These are phyloP conservation scores for Disparrhopalites patrizii DNA, from an alignment of 2,888 invertebrate species.

Conservation along the genomic window DNA sequence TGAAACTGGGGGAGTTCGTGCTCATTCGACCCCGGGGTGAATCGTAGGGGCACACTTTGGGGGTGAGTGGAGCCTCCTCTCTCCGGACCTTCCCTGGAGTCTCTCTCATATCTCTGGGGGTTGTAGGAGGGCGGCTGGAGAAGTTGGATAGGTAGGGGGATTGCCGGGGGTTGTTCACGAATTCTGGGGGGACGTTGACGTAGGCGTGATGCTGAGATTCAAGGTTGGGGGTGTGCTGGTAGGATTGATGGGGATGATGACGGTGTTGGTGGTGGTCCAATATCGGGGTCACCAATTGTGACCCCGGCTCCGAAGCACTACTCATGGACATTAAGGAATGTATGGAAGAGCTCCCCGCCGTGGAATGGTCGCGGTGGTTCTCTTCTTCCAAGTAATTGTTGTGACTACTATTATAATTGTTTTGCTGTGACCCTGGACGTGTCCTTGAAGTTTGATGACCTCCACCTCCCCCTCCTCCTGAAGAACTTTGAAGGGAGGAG, in stretches of 20 bases:
- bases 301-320: constrained; percentile 19
- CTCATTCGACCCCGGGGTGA: constrained; percentile 31
- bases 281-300: background rate
- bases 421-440: background rate
- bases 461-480: background rate
- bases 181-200: background rate
- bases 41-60: constrained; percentile 25
- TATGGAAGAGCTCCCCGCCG: constrained; percentile 29
- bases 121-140: constrained; percentile 4
- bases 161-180: constrained; percentile 27
- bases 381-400: no score
- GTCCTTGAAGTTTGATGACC: background rate
- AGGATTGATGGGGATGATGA: background rate
- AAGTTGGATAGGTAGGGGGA: constrained; percentile 31
- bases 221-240: background rate
- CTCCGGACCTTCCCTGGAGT: background rate
- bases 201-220: background rate
- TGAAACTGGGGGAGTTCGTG: constrained; percentile 46
- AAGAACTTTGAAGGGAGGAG: constrained; percentile 3
- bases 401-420: no score
- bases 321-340: constrained; percentile 29
- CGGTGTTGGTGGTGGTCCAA: constrained; percentile 14
- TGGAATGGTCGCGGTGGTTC: constrained; percentile 26
- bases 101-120: background rate
- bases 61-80: background rate